Evolutionary conservation across 2,113 vertebrate species (phyloP), one percentile per base, ranked within the genome.

Genomic region (Caranx ignobilis): DNA sequence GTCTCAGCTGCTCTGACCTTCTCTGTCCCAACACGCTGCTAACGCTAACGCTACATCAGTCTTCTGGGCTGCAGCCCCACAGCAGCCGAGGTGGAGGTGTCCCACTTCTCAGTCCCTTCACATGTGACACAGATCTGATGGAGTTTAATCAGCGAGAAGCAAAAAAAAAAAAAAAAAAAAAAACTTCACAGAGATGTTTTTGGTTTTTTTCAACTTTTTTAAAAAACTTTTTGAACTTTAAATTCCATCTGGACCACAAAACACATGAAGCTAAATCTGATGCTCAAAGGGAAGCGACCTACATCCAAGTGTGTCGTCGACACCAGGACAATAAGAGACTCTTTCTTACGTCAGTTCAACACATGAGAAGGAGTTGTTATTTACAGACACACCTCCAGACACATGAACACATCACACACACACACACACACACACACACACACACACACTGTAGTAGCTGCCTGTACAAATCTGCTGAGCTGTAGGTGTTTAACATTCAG

Each of bases 101-200:
- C 72, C 75, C 75, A 74, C 47, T 60, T 81, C 74, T 68, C 73
- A 55, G 71, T 79, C 71, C 63, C 71, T 8, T 82, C 72, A 86
- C 55, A 85, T 67, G 69, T 82, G 84, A 80, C 82, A 85, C 37
- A 83, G 48, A 82, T 89, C 41, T 65, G 66, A 71, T 57, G 52
- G 35, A 56, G 72, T 74, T 75, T 68, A 81, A 85, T 85, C 79
- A 69, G 71, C 65, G 57, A 85, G 67, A 52, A 60, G 69, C 63
- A 70, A 60, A 69, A 26, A 26, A 26, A 26, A 26, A 26, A 26
- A 26, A 26, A 26, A 26, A 26, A 26, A 26, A 26, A 26, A 26
- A 72, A 32, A 39, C 62, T 66, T 56, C 41, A 60, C 1, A 0
- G 39, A 82, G 45, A 61, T 37, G 48, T 62, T 37, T n/a, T n/a